phyloP scores from a whole-genome alignment of 2,888 invertebrate species.

The Parapristionchus giblindavisi region DNA sequence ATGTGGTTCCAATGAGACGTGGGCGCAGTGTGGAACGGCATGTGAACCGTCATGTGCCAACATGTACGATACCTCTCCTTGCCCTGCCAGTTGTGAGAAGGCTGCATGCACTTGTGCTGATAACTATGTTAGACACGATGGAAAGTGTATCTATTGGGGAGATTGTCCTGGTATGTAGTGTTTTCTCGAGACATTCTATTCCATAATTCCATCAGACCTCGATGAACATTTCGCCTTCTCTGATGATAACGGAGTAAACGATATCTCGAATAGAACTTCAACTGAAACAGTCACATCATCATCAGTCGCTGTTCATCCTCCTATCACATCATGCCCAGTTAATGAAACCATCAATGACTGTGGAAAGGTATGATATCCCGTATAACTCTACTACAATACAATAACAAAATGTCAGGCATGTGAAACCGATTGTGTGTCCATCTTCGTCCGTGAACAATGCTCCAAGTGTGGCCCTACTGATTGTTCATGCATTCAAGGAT shows the following conservation, averaged over 20 bases:
- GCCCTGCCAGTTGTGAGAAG: conserved; percentile 61
- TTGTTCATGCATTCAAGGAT: conserved; percentile 67
- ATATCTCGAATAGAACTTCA: conserved; percentile 21
- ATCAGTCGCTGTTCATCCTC: conserved; percentile 38
- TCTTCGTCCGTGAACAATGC: conserved; percentile 66
- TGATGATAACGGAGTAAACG: conserved; percentile 34
- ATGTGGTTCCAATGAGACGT: conserved; percentile 63
- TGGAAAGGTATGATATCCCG: conserved; percentile 49
- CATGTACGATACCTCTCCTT: conserved; percentile 65
- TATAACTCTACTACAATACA: too few species aligned
- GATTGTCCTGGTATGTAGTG: conserved; percentile 63
- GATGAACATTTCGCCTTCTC: conserved; percentile 40
- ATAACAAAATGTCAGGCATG: conserved; percentile 43
- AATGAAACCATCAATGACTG: conserved; percentile 69
- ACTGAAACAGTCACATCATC: conserved; percentile 5
- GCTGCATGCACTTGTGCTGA: conserved; percentile 67
- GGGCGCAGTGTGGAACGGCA: conserved; percentile 67
- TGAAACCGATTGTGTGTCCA: conserved; percentile 66
- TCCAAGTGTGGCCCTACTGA: conserved; percentile 59
- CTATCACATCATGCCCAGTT: conserved; percentile 52
- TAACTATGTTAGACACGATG: conserved; percentile 65
- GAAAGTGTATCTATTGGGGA: conserved; percentile 65
- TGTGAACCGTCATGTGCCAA: conserved; percentile 66
- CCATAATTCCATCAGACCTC: conserved; percentile 36
- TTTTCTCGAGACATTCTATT: neutral